Evolutionary conservation across 2,113 vertebrate genomes (phyloP).

Genomic region (Campylomormyrus numenius): DNA sequence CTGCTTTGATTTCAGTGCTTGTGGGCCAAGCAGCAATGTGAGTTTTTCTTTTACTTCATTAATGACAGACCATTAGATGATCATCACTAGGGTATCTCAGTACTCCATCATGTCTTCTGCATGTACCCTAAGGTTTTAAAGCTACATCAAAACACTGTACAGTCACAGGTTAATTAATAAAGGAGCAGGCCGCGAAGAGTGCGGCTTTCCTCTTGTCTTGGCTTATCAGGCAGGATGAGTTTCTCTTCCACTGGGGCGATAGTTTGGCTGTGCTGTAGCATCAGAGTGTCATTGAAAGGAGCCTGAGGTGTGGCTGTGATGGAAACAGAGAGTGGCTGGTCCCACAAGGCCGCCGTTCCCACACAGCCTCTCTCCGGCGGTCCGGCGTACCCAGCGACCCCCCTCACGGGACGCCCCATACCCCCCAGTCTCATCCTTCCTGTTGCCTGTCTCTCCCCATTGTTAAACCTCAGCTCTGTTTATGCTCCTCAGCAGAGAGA

Average conservation of each 20-base stretch:
- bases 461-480: constrained; percentile 37
- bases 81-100: constrained; percentile 23
- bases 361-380: constrained; percentile 30
- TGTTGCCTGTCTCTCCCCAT: constrained; percentile 1
- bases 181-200: background rate
- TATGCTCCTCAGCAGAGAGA: constrained; percentile 21
- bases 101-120: background rate
- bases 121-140: background rate
- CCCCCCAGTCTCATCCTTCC: background rate
- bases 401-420: constrained; percentile 1
- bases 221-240: background rate
- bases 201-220: background rate
- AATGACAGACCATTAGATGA: constrained; percentile 39
- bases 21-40: constrained; percentile 41
- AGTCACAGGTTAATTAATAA: background rate
- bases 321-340: background rate
- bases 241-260: background rate
- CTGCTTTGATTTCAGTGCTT: constrained; percentile 37
- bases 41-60: constrained; percentile 50
- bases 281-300: background rate
- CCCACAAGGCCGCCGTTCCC: constrained; percentile 1
- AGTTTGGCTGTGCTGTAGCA: background rate
- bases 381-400: constrained; percentile 18
- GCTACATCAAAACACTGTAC: background rate
- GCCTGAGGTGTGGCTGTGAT: background rate